phyloP scores from a whole-genome alignment of 1,140 invertebrate species.

The Trachymyrmex cornetzi region DNA sequence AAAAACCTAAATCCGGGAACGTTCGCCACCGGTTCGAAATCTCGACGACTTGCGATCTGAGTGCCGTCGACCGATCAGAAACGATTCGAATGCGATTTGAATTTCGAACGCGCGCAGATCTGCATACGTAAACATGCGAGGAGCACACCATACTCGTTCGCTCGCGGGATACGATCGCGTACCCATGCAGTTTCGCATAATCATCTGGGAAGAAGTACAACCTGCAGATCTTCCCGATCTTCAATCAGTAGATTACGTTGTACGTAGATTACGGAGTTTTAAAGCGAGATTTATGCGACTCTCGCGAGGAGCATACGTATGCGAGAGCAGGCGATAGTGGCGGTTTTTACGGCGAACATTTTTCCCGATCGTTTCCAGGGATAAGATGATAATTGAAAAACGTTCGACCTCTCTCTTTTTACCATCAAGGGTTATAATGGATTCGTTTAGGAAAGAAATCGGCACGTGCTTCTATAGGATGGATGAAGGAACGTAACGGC shows the following conservation, averaged over 20 bases:
- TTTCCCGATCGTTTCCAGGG: neutral
- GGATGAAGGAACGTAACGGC: neutral
- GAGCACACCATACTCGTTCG: neutral
- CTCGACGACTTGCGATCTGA: constrained; percentile 42
- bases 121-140: constrained; percentile 72
- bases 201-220: neutral
- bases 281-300: constrained; percentile 61
- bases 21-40: constrained; percentile 50
- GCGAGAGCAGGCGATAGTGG: neutral
- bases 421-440: constrained; percentile 10
- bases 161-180: constrained; percentile 39
- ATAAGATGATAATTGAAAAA: constrained; percentile 40
- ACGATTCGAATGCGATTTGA: constrained; percentile 74
- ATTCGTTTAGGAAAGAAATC: constrained; percentile 39
- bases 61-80: constrained; percentile 52
- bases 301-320: neutral
- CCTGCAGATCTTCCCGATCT: constrained; percentile 37
- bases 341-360: constrained; percentile 10
- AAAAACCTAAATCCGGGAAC: constrained; percentile 31
- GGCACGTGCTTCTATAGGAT: neutral
- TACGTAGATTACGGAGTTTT: constrained; percentile 45
- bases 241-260: constrained; percentile 41
- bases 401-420: neutral
- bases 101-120: constrained; percentile 69
- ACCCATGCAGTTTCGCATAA: constrained; percentile 20